Base-by-base conservation (phyloP, 2,113 vertebrate genomes). In the Malurus melanocephalus region DNA sequence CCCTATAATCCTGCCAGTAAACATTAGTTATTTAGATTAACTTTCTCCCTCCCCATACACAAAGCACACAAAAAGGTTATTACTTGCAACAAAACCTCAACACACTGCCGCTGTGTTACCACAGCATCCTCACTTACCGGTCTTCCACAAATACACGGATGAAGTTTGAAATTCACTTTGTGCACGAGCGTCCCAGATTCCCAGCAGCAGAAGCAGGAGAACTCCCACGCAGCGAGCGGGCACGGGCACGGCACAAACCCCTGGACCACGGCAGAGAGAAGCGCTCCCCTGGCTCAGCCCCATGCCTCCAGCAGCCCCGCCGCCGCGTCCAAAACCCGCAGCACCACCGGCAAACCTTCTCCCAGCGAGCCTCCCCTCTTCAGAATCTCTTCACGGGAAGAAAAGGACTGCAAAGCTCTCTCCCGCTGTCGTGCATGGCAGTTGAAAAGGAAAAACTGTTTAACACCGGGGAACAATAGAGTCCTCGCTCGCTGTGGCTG, bases 71-170 rank as follows among this genome's bases (percentile, higher is more conserved):
- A 26, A 72, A 80, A 92, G 51, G 38, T 55, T 53, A 56, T 21
- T 33, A 75, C 43, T 92, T 9, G 49, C 28, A 65, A 71, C 14
- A 85, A 72, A 80, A 65, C 42, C 71, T 19, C 68, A 64, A 26
- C 1, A 32, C 1, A 0, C 19, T 16, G 19, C 61, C 46, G 49
- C 6, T 11, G 8, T 3, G 11, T 10, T 60, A 56, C 3, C 13
- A 7, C 9, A 49, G 74, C 87, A 8, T 40, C 43, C 55, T 72
- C 89, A 96, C 95, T 97, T 98, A 99, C 99, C 99, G 5, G 99
- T 99, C 97, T 98, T 98, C 99, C 99, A 99, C 94, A 99, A 96
- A 97, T 99, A 99, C 61, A 98, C 96, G 1, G 97, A 97, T 45
- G 98, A 98, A 92, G 97, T 97, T 90, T 98, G 98, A 11, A 97